Evolutionary conservation across 2,113 vertebrate genomes (phyloP).

Genomic region (Orcinus orca): DNA sequence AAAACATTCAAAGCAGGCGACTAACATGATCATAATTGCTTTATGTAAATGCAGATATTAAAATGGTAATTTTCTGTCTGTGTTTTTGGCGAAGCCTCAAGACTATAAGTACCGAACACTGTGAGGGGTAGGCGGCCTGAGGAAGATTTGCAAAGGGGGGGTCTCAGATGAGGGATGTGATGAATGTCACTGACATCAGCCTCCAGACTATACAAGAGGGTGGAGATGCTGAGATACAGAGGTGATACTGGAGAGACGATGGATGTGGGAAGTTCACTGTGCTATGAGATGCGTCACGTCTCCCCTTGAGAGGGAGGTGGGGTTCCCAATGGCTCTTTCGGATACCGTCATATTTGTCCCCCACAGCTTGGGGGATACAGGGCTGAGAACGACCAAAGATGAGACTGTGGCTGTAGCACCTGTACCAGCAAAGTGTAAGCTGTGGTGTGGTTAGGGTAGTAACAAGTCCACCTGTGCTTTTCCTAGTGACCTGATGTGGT

Average conservation of each 20-base stretch:
- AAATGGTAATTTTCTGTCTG: not conserved
- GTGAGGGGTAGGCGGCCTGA: not conserved
- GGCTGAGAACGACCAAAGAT: not conserved
- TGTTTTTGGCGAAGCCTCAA: constrained; percentile 1
- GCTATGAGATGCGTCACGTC: not conserved
- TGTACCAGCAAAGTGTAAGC: not conserved
- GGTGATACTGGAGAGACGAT: not conserved
- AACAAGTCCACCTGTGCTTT: not conserved
- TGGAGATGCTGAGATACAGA: not conserved
- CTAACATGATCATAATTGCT: not conserved
- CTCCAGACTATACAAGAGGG: not conserved
- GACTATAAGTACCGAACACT: not conserved
- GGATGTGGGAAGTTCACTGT: not conserved
- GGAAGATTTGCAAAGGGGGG: not conserved
- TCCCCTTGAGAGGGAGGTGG: not conserved
- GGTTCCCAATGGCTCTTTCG: not conserved
- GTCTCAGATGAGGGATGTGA: not conserved
- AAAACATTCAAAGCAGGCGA: not conserved
- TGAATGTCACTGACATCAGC: not conserved
- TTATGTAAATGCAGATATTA: constrained; percentile 5
- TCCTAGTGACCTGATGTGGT: not conserved
- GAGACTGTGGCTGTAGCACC: not conserved
- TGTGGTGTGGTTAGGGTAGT: not conserved
- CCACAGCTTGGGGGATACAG: not conserved
- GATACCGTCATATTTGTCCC: not conserved